Evolutionary conservation across 2,888 invertebrate species (phyloP).

Genomic region (Noctua comes): DNA sequence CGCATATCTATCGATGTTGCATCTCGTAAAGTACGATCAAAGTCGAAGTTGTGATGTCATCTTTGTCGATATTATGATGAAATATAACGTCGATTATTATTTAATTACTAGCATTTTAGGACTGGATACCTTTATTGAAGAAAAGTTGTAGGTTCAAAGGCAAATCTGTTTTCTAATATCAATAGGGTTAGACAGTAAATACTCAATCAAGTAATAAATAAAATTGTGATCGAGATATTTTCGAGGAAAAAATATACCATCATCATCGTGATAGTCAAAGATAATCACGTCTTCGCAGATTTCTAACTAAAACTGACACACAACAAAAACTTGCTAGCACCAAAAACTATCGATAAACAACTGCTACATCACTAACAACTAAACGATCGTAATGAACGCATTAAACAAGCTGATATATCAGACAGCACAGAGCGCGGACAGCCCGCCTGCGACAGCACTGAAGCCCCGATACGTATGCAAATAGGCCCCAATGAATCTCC

Average conservation of each 20-base stretch:
- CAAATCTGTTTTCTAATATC: background rate
- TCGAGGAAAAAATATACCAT: background rate
- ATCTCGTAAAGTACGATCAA: conserved; percentile 83
- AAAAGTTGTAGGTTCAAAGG: background rate
- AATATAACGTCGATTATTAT: conserved; percentile 54
- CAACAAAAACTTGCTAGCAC: background rate
- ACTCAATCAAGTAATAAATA: background rate
- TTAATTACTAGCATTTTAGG: background rate
- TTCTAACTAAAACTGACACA: no score
- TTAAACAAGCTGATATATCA: conserved; percentile 88
- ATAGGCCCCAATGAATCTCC: conserved; percentile 88
- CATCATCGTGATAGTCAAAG: background rate
- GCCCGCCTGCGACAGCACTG: conserved; percentile 82
- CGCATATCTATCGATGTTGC: conserved; percentile 86
- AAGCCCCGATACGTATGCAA: conserved; percentile 87
- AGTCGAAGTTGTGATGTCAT: conserved; percentile 74
- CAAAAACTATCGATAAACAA: conserved; percentile 37
- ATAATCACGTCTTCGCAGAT: background rate
- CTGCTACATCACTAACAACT: conserved; percentile 74
- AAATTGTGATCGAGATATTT: background rate
- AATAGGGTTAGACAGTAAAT: background rate
- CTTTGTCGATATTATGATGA: conserved; percentile 69
- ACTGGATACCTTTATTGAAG: background rate
- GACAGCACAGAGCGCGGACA: conserved; percentile 81
- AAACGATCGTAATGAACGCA: conserved; percentile 87